Evolutionary conservation across 2,888 invertebrate species (phyloP).

Genomic region (Melitaea athalia): DNA sequence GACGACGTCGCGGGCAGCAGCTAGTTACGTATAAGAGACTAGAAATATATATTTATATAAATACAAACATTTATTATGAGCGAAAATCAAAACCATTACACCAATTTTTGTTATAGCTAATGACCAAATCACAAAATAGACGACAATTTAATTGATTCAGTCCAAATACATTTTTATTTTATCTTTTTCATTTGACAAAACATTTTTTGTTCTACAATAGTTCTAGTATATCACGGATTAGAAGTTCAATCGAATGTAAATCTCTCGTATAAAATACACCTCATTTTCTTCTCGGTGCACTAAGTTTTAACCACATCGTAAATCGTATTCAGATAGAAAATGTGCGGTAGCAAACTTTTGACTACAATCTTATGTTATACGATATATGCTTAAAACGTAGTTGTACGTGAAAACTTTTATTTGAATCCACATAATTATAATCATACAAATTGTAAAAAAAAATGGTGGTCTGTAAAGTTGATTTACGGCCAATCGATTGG

Average conservation of each 20-base stretch:
- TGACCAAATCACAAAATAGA: background rate
- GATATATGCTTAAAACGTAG: background rate
- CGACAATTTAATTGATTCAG: background rate
- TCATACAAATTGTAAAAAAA: no score
- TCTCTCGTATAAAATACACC: background rate
- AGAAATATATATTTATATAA: no score
- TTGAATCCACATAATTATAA: background rate
- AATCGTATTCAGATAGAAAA: background rate
- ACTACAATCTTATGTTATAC: background rate
- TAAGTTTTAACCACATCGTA: background rate
- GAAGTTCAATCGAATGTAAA: background rate
- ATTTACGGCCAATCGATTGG: no score
- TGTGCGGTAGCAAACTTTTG: background rate
- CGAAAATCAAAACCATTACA: no score
- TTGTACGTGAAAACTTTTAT: background rate
- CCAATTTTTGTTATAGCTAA: background rate
- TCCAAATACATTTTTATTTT: background rate
- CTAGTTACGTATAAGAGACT: no score
- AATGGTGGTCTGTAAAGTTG: no score
- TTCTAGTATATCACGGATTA: background rate
- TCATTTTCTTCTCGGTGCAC: background rate
- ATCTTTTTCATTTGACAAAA: background rate
- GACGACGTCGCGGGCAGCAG: no score
- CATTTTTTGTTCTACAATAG: background rate
- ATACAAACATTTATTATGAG: no score